Base-by-base conservation (phyloP, 2,888 invertebrate species). In the Diaphora mendica region DNA sequence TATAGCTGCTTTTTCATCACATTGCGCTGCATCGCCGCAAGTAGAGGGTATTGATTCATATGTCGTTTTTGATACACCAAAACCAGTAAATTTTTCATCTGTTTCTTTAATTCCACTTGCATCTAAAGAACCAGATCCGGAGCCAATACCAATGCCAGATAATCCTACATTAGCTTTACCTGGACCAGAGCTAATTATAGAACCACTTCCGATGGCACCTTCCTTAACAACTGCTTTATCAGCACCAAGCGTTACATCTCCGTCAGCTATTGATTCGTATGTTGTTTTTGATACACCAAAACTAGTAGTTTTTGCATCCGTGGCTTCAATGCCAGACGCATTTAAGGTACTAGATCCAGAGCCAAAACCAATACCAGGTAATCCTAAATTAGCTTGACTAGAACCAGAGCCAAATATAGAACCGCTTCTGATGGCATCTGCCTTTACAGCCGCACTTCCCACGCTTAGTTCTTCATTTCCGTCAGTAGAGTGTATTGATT, bases 211-310 rank as follows among this genome's bases (percentile, higher is more conserved):
- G 42, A 39, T 65, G 39, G 15, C 17, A 66, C 26, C 26, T 59
- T 3, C 59, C 3, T 59, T 59, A 13, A 26, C 26, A 26, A 3
- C 59, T 30, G 23, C 35, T 15, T 17, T 55, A 39, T n/a, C 55
- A 39, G 35, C 7, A 7, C 39, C 89, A 72, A 95, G 95, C 0
- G 94, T 95, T 9, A 94, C 95, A 66, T 42, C 26, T 66, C 17
- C 33, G 15, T 8, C n/a, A 9, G 23, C 20, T 55, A 26, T 13
- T 59, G 59, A 59, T 59, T 59, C 59, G n/a, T 59, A n/a, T 3
- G 55, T 11, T 3, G n/a, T 55, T 55, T n/a, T 55, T 13, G 55
- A 55, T n/a, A n/a, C n/a, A 26, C 55, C 55, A 3, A n/a, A 55
- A 55, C n/a, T 11, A 11, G n/a, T 55, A 11, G n/a, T 17, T 44